Conservation (phyloP, 2,113 vertebrate genomes). For the Antigone vipio region DNA sequence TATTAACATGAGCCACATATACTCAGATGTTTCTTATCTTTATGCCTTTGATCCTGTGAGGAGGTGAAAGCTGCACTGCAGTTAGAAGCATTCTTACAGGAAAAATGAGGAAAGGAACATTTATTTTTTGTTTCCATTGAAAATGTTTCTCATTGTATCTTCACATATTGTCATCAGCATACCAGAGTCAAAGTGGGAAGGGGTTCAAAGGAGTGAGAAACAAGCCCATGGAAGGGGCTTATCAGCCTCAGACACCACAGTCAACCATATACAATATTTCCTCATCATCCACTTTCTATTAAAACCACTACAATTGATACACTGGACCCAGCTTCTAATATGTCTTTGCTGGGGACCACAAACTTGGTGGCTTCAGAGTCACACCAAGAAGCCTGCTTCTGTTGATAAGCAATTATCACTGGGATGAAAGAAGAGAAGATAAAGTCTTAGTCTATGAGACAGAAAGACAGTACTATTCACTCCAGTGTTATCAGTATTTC, state of each 20-base stretch:
- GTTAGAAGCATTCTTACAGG: conserved; percentile 1
- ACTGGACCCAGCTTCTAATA: neutral
- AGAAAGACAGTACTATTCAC: conserved; percentile 31
- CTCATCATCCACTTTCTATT: conserved; percentile 7
- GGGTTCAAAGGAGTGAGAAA: neutral
- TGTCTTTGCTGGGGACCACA: neutral
- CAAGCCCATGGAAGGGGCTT: neutral
- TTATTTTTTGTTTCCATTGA: conserved; percentile 10
- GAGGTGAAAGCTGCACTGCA: neutral
- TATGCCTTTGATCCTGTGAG: neutral
- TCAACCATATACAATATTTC: neutral
- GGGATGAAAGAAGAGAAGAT: conserved; percentile 23
- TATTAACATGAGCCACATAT: neutral
- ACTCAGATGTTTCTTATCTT: neutral
- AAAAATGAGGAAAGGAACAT: neutral
- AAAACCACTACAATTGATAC: conserved; percentile 16
- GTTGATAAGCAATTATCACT: conserved; percentile 67
- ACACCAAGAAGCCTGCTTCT: conserved; percentile 15
- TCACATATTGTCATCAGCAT: neutral
- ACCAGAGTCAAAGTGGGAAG: neutral
- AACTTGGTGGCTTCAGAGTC: neutral
- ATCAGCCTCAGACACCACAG: neutral
- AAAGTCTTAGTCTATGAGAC: conserved; percentile 1
- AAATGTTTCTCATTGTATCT: neutral
- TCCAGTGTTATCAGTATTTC: conserved; percentile 20